Percentiles rank a stretch among this genome's conserved stretches.
Conservation (phyloP, 2,113 vertebrate genomes). For the Collichthys lucidus region DNA sequence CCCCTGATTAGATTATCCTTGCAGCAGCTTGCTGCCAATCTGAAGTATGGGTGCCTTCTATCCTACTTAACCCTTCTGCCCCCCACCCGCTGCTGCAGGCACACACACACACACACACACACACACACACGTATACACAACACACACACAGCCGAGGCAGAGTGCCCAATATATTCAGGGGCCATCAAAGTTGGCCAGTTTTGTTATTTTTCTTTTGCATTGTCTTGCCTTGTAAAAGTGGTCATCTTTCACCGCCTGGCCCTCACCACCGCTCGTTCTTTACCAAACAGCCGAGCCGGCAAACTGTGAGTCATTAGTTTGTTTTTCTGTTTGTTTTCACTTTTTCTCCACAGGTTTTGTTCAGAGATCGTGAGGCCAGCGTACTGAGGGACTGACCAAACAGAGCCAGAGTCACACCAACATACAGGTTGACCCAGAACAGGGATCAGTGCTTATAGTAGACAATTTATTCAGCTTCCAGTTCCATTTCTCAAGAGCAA, state of each 20-base stretch:
- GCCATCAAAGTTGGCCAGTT: constrained; percentile 99
- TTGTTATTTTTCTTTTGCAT: constrained; percentile 99
- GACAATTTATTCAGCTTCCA: not conserved
- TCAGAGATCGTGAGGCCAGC: constrained; percentile 80
- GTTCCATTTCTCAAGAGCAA: not conserved
- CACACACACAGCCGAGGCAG: constrained; percentile 88
- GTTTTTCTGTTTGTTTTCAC: constrained; percentile 76
- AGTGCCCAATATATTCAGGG: constrained; percentile 98
- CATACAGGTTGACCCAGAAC: not conserved
- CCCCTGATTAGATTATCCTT: constrained; percentile 99
- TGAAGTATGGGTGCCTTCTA: constrained; percentile 99
- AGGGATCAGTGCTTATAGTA: not conserved
- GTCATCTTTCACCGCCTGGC: constrained; percentile 95
- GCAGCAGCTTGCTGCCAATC: constrained; percentile 99
- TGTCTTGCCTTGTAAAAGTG: constrained; percentile 97
- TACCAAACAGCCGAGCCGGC: constrained; percentile 71
- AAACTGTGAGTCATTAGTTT: constrained; percentile 90
- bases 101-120: constrained; percentile 82
- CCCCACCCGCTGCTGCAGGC: constrained; percentile 90
- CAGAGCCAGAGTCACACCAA: not conserved
- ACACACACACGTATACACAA: constrained; percentile 52
- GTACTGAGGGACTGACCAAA: constrained; percentile 77
- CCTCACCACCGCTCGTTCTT: constrained; percentile 81
- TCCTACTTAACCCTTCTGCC: constrained; percentile 99
- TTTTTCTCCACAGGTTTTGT: constrained; percentile 84